These are phyloP conservation scores for Nephrotoma flavescens DNA, from an alignment of 2,888 invertebrate species.

Conservation along the genomic window DNA sequence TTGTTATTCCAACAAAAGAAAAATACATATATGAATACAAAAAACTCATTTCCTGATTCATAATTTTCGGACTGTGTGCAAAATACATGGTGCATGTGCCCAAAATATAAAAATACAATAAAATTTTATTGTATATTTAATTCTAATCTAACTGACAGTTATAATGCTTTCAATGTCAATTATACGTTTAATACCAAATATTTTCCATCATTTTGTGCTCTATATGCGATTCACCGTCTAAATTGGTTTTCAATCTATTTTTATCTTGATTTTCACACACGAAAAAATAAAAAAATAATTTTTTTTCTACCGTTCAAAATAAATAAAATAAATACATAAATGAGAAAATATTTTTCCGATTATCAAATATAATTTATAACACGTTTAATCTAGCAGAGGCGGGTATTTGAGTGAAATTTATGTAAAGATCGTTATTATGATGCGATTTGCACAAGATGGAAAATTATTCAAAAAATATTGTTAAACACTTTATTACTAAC, in stretches of 20 bases:
- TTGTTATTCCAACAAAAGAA: neutral
- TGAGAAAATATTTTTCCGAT: neutral
- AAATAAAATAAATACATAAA: neutral
- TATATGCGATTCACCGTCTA: neutral
- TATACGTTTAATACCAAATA: neutral
- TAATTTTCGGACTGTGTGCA: neutral
- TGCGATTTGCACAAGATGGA: too few species aligned
- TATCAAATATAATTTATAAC: neutral
- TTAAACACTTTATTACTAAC: too few species aligned
- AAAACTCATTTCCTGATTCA: neutral
- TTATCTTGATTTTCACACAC: neutral
- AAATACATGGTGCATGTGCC: neutral
- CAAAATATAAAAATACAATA: neutral
- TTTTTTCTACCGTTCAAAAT: neutral
- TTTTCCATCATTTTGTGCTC: neutral
- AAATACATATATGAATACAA: neutral
- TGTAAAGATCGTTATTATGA: too few species aligned
- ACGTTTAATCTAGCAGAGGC: too few species aligned
- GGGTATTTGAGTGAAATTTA: too few species aligned
- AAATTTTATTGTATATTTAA: neutral
- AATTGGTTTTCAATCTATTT: neutral
- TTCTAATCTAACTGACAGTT: neutral
- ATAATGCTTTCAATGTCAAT: neutral
- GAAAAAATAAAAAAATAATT: neutral
- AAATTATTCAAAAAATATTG: too few species aligned